Percentiles rank a stretch among this genome's conserved stretches.
phyloP scores from a whole-genome alignment of 2,797 vertebrate genomes.

The Euthynnus affinis region DNA sequence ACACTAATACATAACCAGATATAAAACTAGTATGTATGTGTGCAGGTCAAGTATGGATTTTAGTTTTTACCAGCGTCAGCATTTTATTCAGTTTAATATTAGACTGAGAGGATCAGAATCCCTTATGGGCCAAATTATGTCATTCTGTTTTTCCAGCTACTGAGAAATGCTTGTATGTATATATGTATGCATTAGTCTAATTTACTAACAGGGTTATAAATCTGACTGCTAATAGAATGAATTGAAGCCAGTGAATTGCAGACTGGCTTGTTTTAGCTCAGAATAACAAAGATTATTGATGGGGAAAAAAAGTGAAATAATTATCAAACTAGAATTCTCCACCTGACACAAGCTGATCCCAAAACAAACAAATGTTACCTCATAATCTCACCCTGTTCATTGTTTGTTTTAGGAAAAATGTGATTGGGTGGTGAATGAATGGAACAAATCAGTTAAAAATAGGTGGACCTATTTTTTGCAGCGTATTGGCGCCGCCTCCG shows the following conservation, averaged over 20 bases:
- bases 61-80: too few relatives aligned
- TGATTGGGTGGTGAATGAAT: conserved; percentile 15
- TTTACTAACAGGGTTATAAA: background rate
- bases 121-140: too few relatives aligned
- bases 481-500: conserved; percentile 68
- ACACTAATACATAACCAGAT: too few relatives aligned
- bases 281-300: background rate
- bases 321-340: too few relatives aligned
- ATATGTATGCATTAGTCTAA: too few relatives aligned
- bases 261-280: background rate
- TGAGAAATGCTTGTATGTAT: background rate
- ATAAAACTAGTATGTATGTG: too few relatives aligned
- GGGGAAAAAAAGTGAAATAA: too few relatives aligned
- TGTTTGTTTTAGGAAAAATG: conserved; percentile 23
- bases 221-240: background rate
- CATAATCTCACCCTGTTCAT: background rate
- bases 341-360: background rate
- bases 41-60: too few relatives aligned
- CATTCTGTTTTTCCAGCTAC: background rate
- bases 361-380: background rate
- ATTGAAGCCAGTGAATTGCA: background rate
- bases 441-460: conserved; percentile 53
- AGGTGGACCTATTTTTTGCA: conserved; percentile 49
- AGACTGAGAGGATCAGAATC: too few relatives aligned
- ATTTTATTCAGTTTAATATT: background rate